phyloP scores from a whole-genome alignment of 2,888 invertebrate species.

The Malacosoma neustria region DNA sequence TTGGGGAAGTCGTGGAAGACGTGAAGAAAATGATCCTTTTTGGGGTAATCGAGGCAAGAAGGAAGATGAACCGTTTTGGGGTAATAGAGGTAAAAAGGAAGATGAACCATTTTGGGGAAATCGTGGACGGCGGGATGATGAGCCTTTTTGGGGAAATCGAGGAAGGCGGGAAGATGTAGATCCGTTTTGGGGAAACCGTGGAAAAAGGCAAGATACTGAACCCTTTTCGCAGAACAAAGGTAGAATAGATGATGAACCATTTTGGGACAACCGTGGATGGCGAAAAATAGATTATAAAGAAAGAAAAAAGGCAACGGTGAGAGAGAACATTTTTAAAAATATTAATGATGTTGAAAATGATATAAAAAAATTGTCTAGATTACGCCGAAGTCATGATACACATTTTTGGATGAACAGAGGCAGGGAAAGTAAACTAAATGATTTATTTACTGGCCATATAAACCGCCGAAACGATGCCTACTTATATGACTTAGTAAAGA shows the following conservation, averaged over 20 bases:
- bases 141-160: constrained; percentile 42
- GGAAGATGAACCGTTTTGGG: constrained; percentile 25
- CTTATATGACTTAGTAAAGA: constrained; percentile 9
- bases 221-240: constrained; percentile 71
- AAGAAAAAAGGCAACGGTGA: constrained; percentile 30
- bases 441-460: constrained; percentile 27
- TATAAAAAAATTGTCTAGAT: constrained; percentile 34
- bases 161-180: constrained; percentile 29
- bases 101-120: constrained; percentile 42
- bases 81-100: constrained; percentile 25
- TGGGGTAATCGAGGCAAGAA: constrained; percentile 30
- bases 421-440: constrained; percentile 35
- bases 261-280: constrained; percentile 39
- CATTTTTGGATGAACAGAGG: constrained; percentile 39
- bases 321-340: constrained; percentile 32
- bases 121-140: constrained; percentile 38
- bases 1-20: constrained; percentile 43
- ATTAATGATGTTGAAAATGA: constrained; percentile 37
- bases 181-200: constrained; percentile 47
- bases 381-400: constrained; percentile 22
- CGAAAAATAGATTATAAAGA: constrained; percentile 33
- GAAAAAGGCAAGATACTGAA: constrained; percentile 37
- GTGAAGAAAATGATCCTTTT: constrained; percentile 30
- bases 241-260: constrained; percentile 26
- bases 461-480: constrained; percentile 10